Percentiles rank a stretch among this genome's conserved stretches.
These are phyloP conservation scores for Maccullochella peelii DNA, from an alignment of 2,113 vertebrate species.

Conservation along the genomic window DNA sequence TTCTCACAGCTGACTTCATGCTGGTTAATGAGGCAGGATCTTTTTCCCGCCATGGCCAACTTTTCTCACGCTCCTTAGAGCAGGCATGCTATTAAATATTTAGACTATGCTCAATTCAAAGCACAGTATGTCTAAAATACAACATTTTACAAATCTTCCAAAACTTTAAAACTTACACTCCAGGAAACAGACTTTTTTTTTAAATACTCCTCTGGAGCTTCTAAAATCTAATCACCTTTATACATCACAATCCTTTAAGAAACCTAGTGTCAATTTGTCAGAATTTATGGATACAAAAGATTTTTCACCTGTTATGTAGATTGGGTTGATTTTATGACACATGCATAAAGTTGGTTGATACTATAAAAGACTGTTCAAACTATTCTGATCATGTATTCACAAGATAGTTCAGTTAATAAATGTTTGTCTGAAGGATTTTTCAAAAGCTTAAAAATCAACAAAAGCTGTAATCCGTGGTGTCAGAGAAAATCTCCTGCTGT, in stretches of 20 bases:
- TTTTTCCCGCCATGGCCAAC: slow-evolving; percentile 25
- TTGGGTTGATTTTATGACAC: neutral
- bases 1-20: slow-evolving; percentile 42
- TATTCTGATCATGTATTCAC: neutral
- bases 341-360: neutral
- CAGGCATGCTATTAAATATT: slow-evolving; percentile 51
- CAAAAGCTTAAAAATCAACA: neutral
- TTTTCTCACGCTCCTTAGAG: slow-evolving; percentile 37
- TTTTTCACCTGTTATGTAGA: neutral
- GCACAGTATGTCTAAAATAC: slow-evolving; percentile 17
- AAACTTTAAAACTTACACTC: neutral
- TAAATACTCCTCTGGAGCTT: neutral
- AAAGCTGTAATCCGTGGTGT: neutral
- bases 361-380: neutral
- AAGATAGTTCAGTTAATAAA: neutral
- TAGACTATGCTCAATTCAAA: slow-evolving; percentile 37
- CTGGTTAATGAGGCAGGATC: slow-evolving; percentile 47
- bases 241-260: neutral
- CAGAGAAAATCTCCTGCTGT: slow-evolving; percentile 2
- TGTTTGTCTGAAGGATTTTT: neutral
- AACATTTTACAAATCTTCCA: slow-evolving; percentile 24
- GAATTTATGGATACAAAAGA: neutral
- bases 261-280: neutral
- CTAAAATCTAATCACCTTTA: neutral
- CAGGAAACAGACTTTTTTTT: neutral